Conservation (phyloP, 2,888 invertebrate genomes). For the Helleia helle region DNA sequence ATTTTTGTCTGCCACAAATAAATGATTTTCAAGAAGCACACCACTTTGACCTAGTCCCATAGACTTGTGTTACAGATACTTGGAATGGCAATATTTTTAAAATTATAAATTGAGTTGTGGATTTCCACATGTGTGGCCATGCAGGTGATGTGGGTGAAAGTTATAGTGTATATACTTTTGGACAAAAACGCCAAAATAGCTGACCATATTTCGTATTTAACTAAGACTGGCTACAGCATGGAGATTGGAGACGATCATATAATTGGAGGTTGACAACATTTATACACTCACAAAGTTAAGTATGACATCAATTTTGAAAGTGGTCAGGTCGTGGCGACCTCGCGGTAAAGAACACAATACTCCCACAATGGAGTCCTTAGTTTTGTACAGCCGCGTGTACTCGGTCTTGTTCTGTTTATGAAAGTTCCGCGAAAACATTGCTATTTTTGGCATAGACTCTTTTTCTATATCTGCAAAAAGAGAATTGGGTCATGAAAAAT, state of each 20-base stretch:
- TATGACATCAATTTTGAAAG: constrained; percentile 50
- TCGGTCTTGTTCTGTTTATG: constrained; percentile 20
- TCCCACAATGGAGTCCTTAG: constrained; percentile 3
- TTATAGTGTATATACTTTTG: too few relatives aligned
- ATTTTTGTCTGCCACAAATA: not conserved
- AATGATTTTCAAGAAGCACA: too few relatives aligned
- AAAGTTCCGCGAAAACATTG: constrained; percentile 26
- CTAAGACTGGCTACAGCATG: too few relatives aligned
- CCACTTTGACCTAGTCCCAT: too few relatives aligned
- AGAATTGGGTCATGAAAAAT: not conserved
- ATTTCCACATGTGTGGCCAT: too few relatives aligned
- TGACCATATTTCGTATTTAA: too few relatives aligned
- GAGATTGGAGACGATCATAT: too few relatives aligned
- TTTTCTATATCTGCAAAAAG: constrained; percentile 24
- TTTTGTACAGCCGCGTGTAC: constrained; percentile 14
- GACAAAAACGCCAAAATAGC: too few relatives aligned
- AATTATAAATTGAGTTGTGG: too few relatives aligned
- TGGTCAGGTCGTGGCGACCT: constrained; percentile 39
- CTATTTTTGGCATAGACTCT: constrained; percentile 18
- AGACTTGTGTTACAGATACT: too few relatives aligned
- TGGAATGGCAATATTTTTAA: too few relatives aligned
- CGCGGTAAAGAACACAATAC: constrained; percentile 29
- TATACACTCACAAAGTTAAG: constrained; percentile 39
- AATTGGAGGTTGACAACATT: not conserved
- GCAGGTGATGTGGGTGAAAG: too few relatives aligned